Evolutionary conservation across 2,888 invertebrate species (phyloP), one percentile per base, ranked within the genome.

Genomic region (Pseudanteris insignis): DNA sequence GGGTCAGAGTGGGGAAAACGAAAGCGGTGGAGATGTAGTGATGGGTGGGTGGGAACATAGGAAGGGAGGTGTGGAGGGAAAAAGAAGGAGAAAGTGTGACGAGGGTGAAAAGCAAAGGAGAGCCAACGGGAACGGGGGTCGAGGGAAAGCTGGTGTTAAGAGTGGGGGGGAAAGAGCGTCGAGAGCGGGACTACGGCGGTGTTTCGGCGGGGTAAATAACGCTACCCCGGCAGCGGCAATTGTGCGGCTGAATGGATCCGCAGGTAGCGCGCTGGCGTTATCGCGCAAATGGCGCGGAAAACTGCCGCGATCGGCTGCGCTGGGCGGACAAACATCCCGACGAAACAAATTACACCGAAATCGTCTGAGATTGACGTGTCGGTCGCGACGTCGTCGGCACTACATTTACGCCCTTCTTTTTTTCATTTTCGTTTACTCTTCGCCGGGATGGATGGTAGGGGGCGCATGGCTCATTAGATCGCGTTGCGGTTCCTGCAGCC

Each of bases 331-430:
- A 57, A 60, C 48, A 63, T 48, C 51, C 38, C 33, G 46, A 32
- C 43, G 33, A 62, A 62, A 62, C 58, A 62, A 58, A 64, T 66
- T 66, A 55, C 61, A 46, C 46, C 57, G 58, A 64, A 65, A 60
- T 57, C 47, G 64, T 37, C 71, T 71, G 74, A 71, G 70, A 75
- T 75, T 75, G 74, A 75, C 74, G 69, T 74, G 73, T 18, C 18
- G 6, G n/a, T 18, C 18, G 18, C 18, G 18, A n/a, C n/a, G n/a
- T n/a, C n/a, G n/a, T n/a, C 18, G 18, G 18, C 6, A 18, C 71
- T 71, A 75, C 74, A 69, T 69, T 73, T 54, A 53, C 57, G 57
- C 47, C 62, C 63, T 64, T 47, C 63, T 50, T 18, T 18, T 6
- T 18, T 18, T 18, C 6, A 4, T 18, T 18, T 18, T 18, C 18